Evolutionary conservation across 30 jellyfish, hydroid and myxozoan species (phyloP).

Genomic region (Sanderia malayensis): DNA sequence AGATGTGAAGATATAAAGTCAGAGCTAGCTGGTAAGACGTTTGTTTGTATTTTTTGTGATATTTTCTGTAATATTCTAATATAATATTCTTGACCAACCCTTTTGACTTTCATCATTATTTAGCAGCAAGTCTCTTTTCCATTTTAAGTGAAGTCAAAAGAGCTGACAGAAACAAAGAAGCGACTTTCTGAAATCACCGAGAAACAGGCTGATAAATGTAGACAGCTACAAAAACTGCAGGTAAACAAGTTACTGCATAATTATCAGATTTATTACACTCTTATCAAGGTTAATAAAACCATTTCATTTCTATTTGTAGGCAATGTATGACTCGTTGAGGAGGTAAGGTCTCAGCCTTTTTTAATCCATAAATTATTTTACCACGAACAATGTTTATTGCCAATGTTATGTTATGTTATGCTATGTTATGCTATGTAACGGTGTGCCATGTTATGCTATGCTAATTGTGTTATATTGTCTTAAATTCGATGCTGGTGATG

Average conservation of each 20-base stretch:
- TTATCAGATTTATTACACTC: too few relatives aligned
- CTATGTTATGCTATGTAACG: neutral
- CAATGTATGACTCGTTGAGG: slow-evolving; percentile 88
- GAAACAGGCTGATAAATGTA: slow-evolving; percentile 80
- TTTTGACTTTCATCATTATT: neutral
- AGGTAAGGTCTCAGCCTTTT: slow-evolving; percentile 15
- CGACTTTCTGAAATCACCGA: slow-evolving; percentile 84
- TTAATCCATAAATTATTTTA: neutral
- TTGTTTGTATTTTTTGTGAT: too few relatives aligned
- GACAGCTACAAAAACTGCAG: slow-evolving; percentile 94
- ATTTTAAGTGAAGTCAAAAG: slow-evolving; percentile 88
- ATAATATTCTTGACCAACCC: too few relatives aligned
- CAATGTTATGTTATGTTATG: neutral
- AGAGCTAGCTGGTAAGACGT: slow-evolving; percentile 49
- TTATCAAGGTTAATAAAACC: too few relatives aligned
- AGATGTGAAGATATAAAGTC: slow-evolving; percentile 43
- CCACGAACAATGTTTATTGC: neutral
- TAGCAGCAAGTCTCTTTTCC: too few relatives aligned
- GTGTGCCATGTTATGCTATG: neutral
- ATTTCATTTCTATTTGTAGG: slow-evolving; percentile 29
- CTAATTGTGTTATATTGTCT: neutral
- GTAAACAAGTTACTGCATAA: slow-evolving; percentile 45
- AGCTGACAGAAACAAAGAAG: slow-evolving; percentile 78
- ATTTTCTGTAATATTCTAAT: too few relatives aligned
- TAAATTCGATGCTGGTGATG: too few relatives aligned